phyloP scores from a whole-genome alignment of 2,797 vertebrate species.

The Tolypeutes matacus region DNA sequence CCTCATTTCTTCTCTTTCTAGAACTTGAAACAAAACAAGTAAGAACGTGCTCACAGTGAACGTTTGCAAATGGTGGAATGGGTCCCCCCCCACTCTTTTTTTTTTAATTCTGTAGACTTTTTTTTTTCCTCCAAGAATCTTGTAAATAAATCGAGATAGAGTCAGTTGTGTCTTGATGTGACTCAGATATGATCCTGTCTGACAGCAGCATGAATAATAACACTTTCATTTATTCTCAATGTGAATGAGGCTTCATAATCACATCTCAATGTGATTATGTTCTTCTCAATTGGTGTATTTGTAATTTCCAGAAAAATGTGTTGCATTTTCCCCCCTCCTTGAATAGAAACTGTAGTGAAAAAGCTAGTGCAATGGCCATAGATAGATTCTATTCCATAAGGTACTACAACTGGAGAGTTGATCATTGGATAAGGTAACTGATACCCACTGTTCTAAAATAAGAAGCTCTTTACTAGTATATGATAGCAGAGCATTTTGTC shows the following conservation, averaged over 20 bases:
- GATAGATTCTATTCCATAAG: background rate
- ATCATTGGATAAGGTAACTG: background rate
- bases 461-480: conserved; percentile 73
- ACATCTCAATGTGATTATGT: too few species aligned
- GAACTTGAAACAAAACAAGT: background rate
- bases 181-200: conserved; percentile 23
- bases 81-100: too few species aligned
- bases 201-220: background rate
- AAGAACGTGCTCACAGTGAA: background rate
- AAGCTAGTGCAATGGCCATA: accelerated
- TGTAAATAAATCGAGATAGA: conserved; percentile 47
- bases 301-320: background rate
- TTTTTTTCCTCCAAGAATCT: conserved; percentile 41
- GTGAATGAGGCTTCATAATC: background rate
- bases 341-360: background rate
- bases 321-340: background rate
- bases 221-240: conserved; percentile 31
- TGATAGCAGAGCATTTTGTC: conserved; percentile 78
- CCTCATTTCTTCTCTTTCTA: background rate
- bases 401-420: background rate
- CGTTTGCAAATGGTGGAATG: background rate
- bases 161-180: background rate
- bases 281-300: background rate
- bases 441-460: conserved; percentile 78
- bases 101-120: background rate